Percentiles rank a stretch among this genome's conserved stretches.
Conservation (phyloP, 2,113 vertebrate species). For the Telmatochromis brachygnathus region DNA sequence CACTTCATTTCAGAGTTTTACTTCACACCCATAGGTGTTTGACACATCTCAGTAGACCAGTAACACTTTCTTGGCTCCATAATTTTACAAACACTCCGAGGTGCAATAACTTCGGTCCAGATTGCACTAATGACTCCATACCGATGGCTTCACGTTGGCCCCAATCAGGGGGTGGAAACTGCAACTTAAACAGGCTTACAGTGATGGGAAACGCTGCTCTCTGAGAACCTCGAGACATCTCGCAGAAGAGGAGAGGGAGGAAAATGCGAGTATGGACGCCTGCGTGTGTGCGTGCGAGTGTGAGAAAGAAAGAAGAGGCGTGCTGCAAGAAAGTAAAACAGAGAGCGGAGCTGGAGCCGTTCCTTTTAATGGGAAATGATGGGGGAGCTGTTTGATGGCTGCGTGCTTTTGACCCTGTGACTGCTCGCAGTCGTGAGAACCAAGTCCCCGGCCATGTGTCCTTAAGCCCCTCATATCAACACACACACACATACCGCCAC, state of each 20-base stretch:
- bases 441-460: constrained; percentile 10
- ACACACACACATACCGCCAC: neutral
- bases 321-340: neutral
- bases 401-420: constrained; percentile 36
- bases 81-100: constrained; percentile 37
- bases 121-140: constrained; percentile 35
- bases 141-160: constrained; percentile 27
- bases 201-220: constrained; percentile 31
- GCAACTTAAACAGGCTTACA: constrained; percentile 23
- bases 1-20: neutral
- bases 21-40: neutral
- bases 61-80: constrained; percentile 7
- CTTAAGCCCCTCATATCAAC: constrained; percentile 4
- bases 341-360: neutral
- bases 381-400: constrained; percentile 26
- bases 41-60: neutral
- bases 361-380: constrained; percentile 29
- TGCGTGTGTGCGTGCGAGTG: neutral
- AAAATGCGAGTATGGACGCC: neutral
- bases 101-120: constrained; percentile 44
- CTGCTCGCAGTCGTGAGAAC: constrained; percentile 56
- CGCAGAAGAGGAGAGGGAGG: neutral
- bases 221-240: constrained; percentile 12
- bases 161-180: neutral
- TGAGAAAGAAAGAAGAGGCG: neutral